These are phyloP conservation scores for Clytia hemisphaerica DNA, from an alignment of 30 jellyfish, hydroid and myxozoan species.

Conservation along the genomic window DNA sequence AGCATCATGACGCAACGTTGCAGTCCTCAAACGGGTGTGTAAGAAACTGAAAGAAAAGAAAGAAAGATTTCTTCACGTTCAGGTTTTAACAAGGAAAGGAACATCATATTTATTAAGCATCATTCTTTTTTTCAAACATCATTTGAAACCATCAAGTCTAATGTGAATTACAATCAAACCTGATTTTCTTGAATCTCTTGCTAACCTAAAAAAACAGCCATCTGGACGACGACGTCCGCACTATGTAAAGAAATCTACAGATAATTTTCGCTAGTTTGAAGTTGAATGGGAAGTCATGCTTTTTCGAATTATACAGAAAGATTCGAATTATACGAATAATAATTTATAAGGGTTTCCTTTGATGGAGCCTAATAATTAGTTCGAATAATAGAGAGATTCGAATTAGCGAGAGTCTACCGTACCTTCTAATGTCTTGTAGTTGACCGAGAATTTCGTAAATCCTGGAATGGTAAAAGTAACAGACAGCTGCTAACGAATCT, in stretches of 20 bases:
- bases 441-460: slow-evolving; percentile 62
- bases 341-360: too few species aligned
- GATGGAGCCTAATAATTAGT: too few species aligned
- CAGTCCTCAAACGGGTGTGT: slow-evolving; percentile 77
- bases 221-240: too few species aligned
- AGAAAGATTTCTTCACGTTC: too few species aligned
- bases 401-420: too few species aligned
- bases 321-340: too few species aligned
- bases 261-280: too few species aligned
- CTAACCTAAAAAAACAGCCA: too few species aligned
- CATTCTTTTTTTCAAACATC: neutral
- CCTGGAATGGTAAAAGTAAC: slow-evolving; percentile 78
- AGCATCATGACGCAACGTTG: slow-evolving; percentile 81
- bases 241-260: too few species aligned
- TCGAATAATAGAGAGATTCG: too few species aligned
- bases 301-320: too few species aligned
- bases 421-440: slow-evolving; percentile 77
- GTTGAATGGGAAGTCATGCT: too few species aligned
- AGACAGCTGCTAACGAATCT: slow-evolving; percentile 85
- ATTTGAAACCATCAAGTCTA: neutral
- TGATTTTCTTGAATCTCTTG: neutral
- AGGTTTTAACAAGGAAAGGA: neutral
- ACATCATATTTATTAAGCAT: neutral
- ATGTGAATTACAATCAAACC: neutral
- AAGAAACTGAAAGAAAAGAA: slow-evolving; percentile 43